Conservation (phyloP, 2,797 vertebrate genomes). For the Euphonia xanthogaster region DNA sequence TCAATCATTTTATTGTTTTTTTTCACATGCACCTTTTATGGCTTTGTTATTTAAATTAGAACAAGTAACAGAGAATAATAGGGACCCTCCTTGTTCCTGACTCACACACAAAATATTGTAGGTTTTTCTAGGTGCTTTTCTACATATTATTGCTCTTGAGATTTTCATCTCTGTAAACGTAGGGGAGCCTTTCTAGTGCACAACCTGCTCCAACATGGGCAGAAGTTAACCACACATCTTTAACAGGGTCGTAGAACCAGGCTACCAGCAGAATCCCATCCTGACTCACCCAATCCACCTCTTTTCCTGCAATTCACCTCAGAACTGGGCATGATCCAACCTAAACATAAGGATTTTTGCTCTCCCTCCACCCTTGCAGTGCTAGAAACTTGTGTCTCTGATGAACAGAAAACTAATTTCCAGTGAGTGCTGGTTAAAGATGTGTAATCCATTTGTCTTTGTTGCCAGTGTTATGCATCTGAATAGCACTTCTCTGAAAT, state of each 20-base stretch:
- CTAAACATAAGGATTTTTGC: not conserved
- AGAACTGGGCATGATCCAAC: not conserved
- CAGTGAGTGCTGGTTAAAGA: not conserved
- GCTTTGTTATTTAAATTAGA: not conserved
- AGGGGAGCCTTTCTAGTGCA: not conserved
- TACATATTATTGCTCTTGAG: not conserved
- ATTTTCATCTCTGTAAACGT: not conserved
- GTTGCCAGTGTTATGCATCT: not conserved
- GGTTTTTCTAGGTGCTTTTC: not conserved
- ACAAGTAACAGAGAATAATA: not conserved
- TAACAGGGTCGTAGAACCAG: not conserved
- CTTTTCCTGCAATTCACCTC: not conserved
- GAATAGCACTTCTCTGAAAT: not conserved
- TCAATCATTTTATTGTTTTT: not conserved
- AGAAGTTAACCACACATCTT: not conserved
- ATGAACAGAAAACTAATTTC: not conserved
- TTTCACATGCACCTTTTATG: not conserved
- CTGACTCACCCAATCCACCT: not conserved
- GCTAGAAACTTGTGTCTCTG: not conserved
- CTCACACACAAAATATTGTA: not conserved
- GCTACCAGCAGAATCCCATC: not conserved
- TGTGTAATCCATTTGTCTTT: not conserved
- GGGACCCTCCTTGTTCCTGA: not conserved
- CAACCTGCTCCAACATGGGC: not conserved
- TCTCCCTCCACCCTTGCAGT: not conserved